Evolutionary conservation across 92 coral and sea anemone species (phyloP).

Genomic region (Chrysogorgia sp.): DNA sequence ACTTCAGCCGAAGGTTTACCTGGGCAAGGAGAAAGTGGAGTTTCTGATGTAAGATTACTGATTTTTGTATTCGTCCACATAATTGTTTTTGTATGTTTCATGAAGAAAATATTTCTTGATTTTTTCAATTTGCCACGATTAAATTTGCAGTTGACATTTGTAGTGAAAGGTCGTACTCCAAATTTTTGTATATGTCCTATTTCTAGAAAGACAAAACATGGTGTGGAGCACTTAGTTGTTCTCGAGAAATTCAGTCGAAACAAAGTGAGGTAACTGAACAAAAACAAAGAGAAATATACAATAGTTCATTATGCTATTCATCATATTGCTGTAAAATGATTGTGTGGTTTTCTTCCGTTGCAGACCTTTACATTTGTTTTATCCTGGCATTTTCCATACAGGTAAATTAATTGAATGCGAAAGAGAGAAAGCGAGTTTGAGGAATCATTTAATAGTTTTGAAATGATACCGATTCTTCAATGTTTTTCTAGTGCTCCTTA

Average conservation of each 20-base stretch:
- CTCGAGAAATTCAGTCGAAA: constrained; percentile 62
- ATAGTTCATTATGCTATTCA: neutral
- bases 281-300: neutral
- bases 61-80: too few relatives aligned
- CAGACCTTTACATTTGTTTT: constrained; percentile 83
- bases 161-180: too few relatives aligned
- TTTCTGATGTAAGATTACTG: constrained; percentile 73
- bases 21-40: constrained; percentile 62
- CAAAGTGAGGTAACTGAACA: constrained; percentile 45
- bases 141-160: too few relatives aligned
- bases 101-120: too few relatives aligned
- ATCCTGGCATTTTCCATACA: constrained; percentile 90
- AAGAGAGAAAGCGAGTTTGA: neutral
- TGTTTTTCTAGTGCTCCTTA: too few relatives aligned
- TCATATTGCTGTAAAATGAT: neutral
- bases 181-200: neutral
- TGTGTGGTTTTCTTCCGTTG: neutral
- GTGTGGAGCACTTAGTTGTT: constrained; percentile 80
- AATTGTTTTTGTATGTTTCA: too few relatives aligned
- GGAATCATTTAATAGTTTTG: too few relatives aligned
- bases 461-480: too few relatives aligned
- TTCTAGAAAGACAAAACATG: constrained; percentile 65
- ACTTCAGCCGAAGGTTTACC: constrained; percentile 46
- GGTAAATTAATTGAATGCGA: constrained; percentile 41
- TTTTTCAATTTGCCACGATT: too few relatives aligned